Conservation (phyloP, 2,797 vertebrate genomes). For the Australoheros facetus region DNA sequence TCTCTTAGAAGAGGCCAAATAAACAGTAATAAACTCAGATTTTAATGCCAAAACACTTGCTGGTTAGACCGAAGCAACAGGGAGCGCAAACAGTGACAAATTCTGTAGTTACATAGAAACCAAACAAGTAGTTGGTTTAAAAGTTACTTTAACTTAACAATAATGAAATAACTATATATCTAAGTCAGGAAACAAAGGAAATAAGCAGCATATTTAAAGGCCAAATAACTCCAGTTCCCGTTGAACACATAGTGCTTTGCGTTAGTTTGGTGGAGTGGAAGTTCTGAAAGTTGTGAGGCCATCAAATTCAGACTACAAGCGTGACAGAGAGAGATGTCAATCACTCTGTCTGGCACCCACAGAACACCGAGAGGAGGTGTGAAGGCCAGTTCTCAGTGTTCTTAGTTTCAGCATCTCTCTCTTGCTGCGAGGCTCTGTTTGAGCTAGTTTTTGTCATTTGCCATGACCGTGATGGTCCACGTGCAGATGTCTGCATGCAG, state of each 20-base stretch:
- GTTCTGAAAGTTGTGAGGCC: not conserved
- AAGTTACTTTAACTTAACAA: not conserved
- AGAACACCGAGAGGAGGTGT: not conserved
- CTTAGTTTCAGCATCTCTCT: not conserved
- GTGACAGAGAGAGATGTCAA: not conserved
- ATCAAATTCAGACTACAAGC: not conserved
- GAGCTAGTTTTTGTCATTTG: not conserved
- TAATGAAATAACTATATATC: too few relatives aligned
- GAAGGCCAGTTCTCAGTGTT: not conserved
- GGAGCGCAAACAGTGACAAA: not conserved
- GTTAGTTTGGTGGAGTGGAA: not conserved
- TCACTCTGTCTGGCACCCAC: not conserved
- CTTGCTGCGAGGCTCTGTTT: not conserved
- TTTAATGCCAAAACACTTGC: not conserved
- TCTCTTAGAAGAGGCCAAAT: not conserved
- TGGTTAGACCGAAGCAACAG: not conserved
- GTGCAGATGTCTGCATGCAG: not conserved
- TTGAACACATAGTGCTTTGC: too few relatives aligned
- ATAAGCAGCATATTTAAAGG: not conserved
- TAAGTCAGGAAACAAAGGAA: not conserved
- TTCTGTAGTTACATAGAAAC: not conserved
- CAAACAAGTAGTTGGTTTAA: not conserved
- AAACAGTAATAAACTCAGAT: not conserved
- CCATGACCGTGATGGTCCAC: fast-evolving
- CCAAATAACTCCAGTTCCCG: too few relatives aligned